Conservation (phyloP, 2,888 invertebrate genomes). For the Antheraea yamamai region DNA sequence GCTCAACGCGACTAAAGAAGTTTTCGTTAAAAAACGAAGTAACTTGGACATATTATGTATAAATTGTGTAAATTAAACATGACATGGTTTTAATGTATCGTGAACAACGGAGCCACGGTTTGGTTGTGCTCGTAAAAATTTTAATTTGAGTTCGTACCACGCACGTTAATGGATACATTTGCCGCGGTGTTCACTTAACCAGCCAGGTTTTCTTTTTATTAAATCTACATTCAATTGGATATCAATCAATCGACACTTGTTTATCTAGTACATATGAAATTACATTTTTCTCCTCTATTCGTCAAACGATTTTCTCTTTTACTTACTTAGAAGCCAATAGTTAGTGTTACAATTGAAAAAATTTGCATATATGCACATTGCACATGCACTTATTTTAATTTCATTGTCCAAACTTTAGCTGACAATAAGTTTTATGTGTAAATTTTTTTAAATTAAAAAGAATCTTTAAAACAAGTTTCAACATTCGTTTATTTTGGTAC, state of each 20-base stretch:
- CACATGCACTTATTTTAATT: not conserved
- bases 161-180: not conserved
- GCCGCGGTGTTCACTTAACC: not conserved
- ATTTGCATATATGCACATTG: no score
- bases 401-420: no score
- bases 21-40: not conserved
- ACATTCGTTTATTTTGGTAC: no score
- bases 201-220: not conserved
- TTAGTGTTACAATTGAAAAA: no score
- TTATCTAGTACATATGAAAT: not conserved
- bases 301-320: no score
- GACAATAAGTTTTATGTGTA: no score
- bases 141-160: not conserved
- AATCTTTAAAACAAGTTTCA: no score
- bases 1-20: no score
- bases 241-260: not conserved
- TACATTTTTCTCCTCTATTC: no score
- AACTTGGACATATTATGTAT: not conserved
- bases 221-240: not conserved
- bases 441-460: no score
- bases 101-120: not conserved
- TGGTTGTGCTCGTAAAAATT: not conserved
- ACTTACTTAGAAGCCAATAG: no score
- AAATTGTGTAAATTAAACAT: not conserved
- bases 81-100: not conserved